phyloP scores from a whole-genome alignment of 37 sponge, comb jelly and placozoan species.

The Spongilla lacustris region DNA sequence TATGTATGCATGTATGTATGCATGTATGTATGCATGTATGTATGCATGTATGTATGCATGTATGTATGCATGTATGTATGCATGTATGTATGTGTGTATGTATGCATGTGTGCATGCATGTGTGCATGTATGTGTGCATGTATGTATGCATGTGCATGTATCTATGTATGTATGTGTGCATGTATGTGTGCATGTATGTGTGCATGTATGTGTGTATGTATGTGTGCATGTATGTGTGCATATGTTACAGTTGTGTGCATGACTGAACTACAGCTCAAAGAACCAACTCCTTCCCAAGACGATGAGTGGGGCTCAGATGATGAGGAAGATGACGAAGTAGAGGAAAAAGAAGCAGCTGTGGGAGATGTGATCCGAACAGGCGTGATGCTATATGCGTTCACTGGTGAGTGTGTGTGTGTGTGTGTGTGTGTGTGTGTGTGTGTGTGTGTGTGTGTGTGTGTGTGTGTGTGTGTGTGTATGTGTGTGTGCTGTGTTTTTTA shows the following conservation, averaged over 20 bases:
- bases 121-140: not conserved
- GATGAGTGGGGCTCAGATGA: not conserved
- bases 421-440: no score
- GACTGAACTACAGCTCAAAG: no score
- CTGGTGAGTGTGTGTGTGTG: conserved; percentile 17
- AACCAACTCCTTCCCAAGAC: no score
- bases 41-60: not conserved
- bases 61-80: not conserved
- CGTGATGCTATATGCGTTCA: conserved; percentile 54
- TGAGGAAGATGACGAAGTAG: conserved; percentile 21
- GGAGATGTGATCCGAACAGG: not conserved
- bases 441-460: no score
- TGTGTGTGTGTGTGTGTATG: no score
- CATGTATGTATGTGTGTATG: not conserved
- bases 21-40: not conserved
- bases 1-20: not conserved
- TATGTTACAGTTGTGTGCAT: no score
- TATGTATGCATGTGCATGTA: not conserved
- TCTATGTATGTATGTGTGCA: conserved; percentile 12
- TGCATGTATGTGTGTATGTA: not conserved
- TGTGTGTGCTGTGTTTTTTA: no score
- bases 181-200: conserved; percentile 19
- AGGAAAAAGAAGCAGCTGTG: conserved; percentile 38
- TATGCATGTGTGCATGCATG: not conserved
- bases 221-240: no score